phyloP scores from a whole-genome alignment of 2,888 invertebrate species.

The Timema cristinae region DNA sequence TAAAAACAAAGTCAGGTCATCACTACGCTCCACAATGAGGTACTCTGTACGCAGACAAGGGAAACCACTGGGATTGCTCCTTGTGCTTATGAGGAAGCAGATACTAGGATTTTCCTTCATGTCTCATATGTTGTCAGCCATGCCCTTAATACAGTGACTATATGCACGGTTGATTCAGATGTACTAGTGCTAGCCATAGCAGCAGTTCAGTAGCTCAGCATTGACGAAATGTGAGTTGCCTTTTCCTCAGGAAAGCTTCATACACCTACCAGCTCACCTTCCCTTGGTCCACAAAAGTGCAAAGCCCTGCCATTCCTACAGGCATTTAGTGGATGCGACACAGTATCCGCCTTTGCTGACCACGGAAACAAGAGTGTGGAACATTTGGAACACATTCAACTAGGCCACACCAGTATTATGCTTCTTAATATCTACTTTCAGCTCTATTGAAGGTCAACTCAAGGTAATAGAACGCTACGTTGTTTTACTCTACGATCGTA shows the following conservation, averaged over 20 bases:
- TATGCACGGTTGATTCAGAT: background rate
- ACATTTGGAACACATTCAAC: slow-evolving; percentile 4
- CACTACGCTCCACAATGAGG: background rate
- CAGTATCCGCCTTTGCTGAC: slow-evolving; percentile 10
- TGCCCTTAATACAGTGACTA: background rate
- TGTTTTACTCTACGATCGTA: background rate
- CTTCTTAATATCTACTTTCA: background rate
- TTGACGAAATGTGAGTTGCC: background rate
- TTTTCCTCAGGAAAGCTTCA: background rate
- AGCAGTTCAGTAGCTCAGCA: background rate
- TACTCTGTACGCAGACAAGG: background rate
- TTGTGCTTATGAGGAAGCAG: background rate
- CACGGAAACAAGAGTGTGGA: slow-evolving; percentile 7
- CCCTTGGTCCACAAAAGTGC: slow-evolving; percentile 1
- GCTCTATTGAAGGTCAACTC: background rate
- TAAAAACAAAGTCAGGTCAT: background rate
- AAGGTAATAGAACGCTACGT: background rate
- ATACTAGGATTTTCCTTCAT: slow-evolving; percentile 4
- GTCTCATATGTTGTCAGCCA: background rate
- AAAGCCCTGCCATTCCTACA: slow-evolving; percentile 8
- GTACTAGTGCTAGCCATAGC: background rate
- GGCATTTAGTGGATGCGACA: slow-evolving; percentile 8
- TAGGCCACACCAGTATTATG: slow-evolving; percentile 1
- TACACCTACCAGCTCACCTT: background rate
- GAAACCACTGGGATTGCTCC: background rate